Evolutionary conservation across 2,113 vertebrate species (phyloP).

Genomic region (Felis chaus): DNA sequence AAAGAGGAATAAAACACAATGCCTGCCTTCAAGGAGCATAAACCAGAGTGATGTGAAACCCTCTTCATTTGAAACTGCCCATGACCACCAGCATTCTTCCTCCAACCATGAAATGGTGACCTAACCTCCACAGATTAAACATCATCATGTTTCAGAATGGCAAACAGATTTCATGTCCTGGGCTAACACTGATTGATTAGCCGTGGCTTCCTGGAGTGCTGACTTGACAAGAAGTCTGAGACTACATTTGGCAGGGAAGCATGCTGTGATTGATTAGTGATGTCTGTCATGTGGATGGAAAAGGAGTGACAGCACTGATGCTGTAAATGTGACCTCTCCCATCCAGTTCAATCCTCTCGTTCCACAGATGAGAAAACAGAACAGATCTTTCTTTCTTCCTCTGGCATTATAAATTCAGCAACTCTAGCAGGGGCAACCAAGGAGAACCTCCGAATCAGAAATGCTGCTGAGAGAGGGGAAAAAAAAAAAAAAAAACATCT

Average conservation of each 20-base stretch:
- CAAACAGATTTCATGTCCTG: slow-evolving; percentile 13
- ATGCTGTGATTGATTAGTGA: slow-evolving; percentile 59
- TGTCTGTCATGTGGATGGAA: slow-evolving; percentile 40
- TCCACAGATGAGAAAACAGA: slow-evolving; percentile 43
- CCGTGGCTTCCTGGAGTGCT: slow-evolving; percentile 4
- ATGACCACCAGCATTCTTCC: background rate
- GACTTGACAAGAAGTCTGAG: slow-evolving; percentile 41
- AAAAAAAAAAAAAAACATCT: slow-evolving; percentile 8
- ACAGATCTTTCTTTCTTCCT: slow-evolving; percentile 43
- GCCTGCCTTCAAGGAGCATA: background rate
- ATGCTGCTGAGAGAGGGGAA: slow-evolving; percentile 49
- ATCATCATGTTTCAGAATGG: background rate
- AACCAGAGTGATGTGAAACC: background rate
- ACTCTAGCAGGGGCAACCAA: slow-evolving; percentile 57
- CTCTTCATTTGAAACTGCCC: background rate
- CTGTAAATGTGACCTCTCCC: slow-evolving; percentile 38
- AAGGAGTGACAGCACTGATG: background rate
- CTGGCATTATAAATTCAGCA: slow-evolving; percentile 64
- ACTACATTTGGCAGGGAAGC: background rate
- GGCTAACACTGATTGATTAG: background rate
- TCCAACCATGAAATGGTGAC: background rate
- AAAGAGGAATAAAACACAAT: background rate
- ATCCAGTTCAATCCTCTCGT: background rate
- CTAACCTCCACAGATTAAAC: background rate
- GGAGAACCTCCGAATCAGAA: slow-evolving; percentile 61